A percentile compares a stretch with the other conserved stretches of the same genome.
These are phyloP conservation scores for Hoplostethus mediterraneus DNA, from an alignment of 2,797 vertebrate genomes.

Conservation along the genomic window DNA sequence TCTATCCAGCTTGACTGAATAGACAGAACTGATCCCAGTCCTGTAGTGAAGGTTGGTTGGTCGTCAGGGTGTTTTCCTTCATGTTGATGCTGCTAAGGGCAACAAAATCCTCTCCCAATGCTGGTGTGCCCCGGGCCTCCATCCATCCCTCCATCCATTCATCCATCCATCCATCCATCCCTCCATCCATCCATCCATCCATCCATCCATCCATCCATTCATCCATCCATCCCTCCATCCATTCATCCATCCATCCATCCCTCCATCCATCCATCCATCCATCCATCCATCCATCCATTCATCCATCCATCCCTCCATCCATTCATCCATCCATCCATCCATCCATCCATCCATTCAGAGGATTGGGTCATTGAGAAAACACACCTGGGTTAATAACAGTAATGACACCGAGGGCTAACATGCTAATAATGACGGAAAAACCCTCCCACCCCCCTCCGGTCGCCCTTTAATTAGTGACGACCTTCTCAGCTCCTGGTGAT, in stretches of 20 bases:
- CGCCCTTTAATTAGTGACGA: conserved; percentile 58
- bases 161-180: too few species aligned
- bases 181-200: neutral
- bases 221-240: neutral
- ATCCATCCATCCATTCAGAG: too few species aligned
- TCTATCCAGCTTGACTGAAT: too few species aligned
- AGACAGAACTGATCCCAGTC: neutral
- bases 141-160: neutral
- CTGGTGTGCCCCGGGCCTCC: neutral
- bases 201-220: conserved; percentile 9
- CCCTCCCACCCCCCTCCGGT: neutral
- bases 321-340: conserved; percentile 8
- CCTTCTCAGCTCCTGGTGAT: conserved; percentile 61
- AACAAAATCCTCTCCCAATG: neutral
- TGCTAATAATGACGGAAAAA: conserved; percentile 74
- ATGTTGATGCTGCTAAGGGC: conserved; percentile 36
- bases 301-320: neutral
- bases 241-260: neutral
- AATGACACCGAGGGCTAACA: conserved; percentile 59
- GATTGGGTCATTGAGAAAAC: conserved; percentile 81
- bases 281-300: too few species aligned
- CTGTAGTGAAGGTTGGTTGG: neutral
- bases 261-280: neutral
- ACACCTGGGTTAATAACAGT: conserved; percentile 82
- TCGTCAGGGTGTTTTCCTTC: neutral